Base-by-base conservation (phyloP, 2,113 vertebrate genomes). In the Hypocryptadius cinnamomeus region DNA sequence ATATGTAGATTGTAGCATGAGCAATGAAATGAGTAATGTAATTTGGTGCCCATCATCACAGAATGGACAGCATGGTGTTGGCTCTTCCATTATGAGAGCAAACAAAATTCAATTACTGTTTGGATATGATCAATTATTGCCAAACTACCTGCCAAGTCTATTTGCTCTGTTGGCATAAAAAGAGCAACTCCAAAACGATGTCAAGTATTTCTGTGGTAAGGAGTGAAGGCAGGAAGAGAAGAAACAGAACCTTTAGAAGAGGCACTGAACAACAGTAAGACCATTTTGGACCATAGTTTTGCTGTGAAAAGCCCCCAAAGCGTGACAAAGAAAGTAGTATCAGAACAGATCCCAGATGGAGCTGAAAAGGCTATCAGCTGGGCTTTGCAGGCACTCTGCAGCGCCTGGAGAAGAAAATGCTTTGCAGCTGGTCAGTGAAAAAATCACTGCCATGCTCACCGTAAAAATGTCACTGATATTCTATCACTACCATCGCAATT, bases 91-190 rank as follows among this genome's bases (percentile, higher is more conserved):
- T 61, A 79, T 19, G 5, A 74, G 35, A 94, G 82, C 74, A 92
- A 95, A 86, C 81, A 89, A 90, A 95, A 96, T 95, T 96, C 86
- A 96, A 76, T 96, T 98, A 94, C 69, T 76, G 85, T 96, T 95
- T 93, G 85, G 92, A 78, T 96, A 45, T 89, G 83, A 96, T 91
- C 93, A 91, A 50, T 96, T 96, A 96, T 94, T 96, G 87, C 81
- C 68, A 54, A 93, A 79, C 56, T 89, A 78, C 80, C 64, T 93
- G 87, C 93, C 88, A 95, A 95, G 72, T 83, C 85, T 89, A 66
- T 93, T 96, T 96, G 76, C 77, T 94, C 50, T 84, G 15, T 69
- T 94, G 78, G 60, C 85, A 47, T 33, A 61, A 94, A 95, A 93
- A 81, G 56, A 95, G 33, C 79, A 72, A 24, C 64, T 96, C 77